Percentiles rank a stretch among this genome's conserved stretches.
phyloP scores from a whole-genome alignment of 2,113 vertebrate species.

The Paradisaea rubra region DNA sequence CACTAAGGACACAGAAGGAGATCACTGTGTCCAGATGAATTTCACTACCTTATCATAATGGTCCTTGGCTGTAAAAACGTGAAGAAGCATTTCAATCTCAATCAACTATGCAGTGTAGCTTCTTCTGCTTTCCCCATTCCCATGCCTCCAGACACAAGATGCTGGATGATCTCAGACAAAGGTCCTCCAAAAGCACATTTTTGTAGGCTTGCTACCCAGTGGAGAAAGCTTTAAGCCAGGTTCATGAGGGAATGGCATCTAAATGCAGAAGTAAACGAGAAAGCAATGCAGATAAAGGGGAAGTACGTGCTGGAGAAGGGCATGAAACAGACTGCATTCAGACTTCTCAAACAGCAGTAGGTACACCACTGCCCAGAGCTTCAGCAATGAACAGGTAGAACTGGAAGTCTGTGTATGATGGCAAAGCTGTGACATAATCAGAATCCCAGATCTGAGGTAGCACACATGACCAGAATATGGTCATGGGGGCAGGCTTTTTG shows the following conservation, averaged over 20 bases:
- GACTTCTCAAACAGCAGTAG: not conserved
- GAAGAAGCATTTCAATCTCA: not conserved
- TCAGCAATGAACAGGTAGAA: not conserved
- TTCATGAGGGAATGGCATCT: not conserved
- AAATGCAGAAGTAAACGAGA: not conserved
- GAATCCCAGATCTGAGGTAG: not conserved
- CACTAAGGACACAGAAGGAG: not conserved
- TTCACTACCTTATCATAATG: not conserved
- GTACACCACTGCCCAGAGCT: not conserved
- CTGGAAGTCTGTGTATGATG: not conserved
- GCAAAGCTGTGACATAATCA: not conserved
- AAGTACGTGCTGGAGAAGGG: not conserved
- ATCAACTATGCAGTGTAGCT: not conserved
- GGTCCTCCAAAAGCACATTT: not conserved
- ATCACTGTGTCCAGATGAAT: not conserved
- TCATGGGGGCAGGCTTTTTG: not conserved
- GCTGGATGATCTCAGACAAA: not conserved
- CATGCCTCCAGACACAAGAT: not conserved
- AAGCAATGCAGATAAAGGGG: not conserved
- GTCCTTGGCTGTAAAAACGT: not conserved
- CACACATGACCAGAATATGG: not conserved
- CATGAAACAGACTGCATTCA: not conserved
- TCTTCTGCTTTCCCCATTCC: not conserved
- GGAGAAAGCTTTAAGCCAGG: not conserved
- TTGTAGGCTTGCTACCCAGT: not conserved